Evolutionary conservation across 2,888 invertebrate genomes (phyloP).

Genomic region (Agrotis puta): DNA sequence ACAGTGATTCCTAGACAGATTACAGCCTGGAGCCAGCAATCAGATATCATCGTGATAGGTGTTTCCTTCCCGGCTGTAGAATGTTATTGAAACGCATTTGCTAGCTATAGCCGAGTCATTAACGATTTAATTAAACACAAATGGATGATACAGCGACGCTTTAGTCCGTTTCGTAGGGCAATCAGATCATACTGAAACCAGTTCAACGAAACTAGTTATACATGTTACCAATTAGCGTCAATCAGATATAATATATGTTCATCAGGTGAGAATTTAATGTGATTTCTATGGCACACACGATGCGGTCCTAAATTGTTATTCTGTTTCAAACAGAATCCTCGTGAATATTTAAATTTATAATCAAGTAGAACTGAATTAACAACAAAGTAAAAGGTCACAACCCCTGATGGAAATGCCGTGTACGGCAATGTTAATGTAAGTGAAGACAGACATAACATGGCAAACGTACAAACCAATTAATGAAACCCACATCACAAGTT

Average conservation of each 20-base stretch:
- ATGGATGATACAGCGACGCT: conserved; percentile 45
- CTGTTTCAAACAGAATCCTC: conserved; percentile 61
- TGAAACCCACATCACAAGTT: conserved; percentile 52
- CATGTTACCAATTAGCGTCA: conserved; percentile 64
- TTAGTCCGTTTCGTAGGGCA: conserved; percentile 54
- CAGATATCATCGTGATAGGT: conserved; percentile 43
- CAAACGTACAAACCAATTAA: conserved; percentile 56
- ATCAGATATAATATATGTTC: conserved; percentile 55
- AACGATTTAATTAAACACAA: conserved; percentile 62
- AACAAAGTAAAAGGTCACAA: conserved; percentile 52
- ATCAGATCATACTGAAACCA: conserved; percentile 58
- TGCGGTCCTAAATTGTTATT: conserved; percentile 50
- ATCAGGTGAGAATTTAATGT: conserved; percentile 62
- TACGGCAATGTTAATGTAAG: conserved; percentile 45
- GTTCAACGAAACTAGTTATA: conserved; percentile 56
- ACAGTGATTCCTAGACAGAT: conserved; percentile 39
- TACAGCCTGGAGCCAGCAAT: conserved; percentile 33
- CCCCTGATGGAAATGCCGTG: conserved; percentile 54
- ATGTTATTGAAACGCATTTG: conserved; percentile 46
- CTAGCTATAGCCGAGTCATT: conserved; percentile 48
- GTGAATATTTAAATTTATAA: conserved; percentile 69
- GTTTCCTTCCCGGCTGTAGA: conserved; percentile 42
- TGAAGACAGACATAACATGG: conserved; percentile 51
- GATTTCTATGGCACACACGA: conserved; percentile 46
- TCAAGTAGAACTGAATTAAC: conserved; percentile 58